phyloP scores from a whole-genome alignment of 2,888 invertebrate species.

The Colletes collaris region DNA sequence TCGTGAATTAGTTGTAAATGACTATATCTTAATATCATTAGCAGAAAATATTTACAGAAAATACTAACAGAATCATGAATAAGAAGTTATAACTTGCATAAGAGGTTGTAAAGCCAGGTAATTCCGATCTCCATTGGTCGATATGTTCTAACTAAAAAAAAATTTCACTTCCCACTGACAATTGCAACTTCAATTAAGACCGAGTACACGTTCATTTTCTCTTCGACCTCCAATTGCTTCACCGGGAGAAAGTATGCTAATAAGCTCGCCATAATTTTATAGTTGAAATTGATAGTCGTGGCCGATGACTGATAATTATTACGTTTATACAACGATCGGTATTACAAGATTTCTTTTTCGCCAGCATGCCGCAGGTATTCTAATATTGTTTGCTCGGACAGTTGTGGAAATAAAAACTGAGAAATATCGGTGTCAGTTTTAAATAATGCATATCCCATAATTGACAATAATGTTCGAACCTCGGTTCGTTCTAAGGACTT shows the following conservation, averaged over 20 bases:
- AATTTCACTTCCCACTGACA: constrained; percentile 32
- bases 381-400: background rate
- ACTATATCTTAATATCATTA: too few relatives aligned
- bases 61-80: too few relatives aligned
- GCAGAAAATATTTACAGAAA: too few relatives aligned
- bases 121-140: constrained; percentile 4
- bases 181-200: constrained; percentile 33
- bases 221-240: constrained; percentile 49
- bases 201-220: constrained; percentile 40
- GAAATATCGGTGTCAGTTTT: background rate
- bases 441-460: background rate
- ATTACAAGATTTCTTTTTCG: background rate
- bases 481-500: background rate
- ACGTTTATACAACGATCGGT: background rate
- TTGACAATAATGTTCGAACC: background rate
- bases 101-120: background rate
- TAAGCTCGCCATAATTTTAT: constrained; percentile 38
- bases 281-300: constrained; percentile 32
- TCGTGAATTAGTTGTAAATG: too few relatives aligned
- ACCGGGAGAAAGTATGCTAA: constrained; percentile 52
- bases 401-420: background rate
- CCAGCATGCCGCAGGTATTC: background rate
- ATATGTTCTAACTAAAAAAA: constrained; percentile 4
- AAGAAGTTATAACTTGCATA: too few relatives aligned
- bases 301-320: constrained; percentile 23